Base-by-base conservation (phyloP, 2,797 vertebrate genomes). In the Arremon brunneinucha region DNA sequence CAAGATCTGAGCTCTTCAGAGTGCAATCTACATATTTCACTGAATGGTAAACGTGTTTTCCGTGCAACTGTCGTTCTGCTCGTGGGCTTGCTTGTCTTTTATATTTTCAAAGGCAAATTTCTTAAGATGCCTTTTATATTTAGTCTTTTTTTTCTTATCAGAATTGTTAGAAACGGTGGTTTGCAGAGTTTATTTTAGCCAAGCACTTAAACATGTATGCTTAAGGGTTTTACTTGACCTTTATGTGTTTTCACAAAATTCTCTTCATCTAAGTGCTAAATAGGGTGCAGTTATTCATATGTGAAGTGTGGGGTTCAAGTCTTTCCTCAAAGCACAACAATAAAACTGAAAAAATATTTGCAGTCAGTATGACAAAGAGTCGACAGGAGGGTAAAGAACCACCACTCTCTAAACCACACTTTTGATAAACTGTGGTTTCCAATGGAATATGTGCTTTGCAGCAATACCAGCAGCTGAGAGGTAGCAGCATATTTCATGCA, bases 181-280 rank as follows among this genome's bases (percentile, higher is more conserved):
- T 94, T 63, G 34, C 5, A 74, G 59, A 27, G 14, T 91, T 86
- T 82, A 67, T 76, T 79, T 88, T 63, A 90, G 74, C 30, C 50
- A 90, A 84, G 59, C 52, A 86, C 76, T 93, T 84, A 56, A 93
- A 63, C 30, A 20, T 11, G 15, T 26, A 34, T 15, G 43, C 69
- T 86, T 81, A 76, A 93, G 70, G 67, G 62, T 62, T 88, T 94
- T 90, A 55, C 32, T 91, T 91, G 93, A 93, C 88, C 87, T 94
- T 86, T 91, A n/a, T 18, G 13, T 41, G 32, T 90, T 95, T 70
- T 63, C 74, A 79, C 67, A 79, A 76, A 87, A 76, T 72, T 93
- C 65, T 83, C 47, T 57, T 86, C 7, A 5, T 76, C 37, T 32
- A 62, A 93, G 83, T 84, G 59, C 80, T 94, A 60, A 79, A 72